Conservation (phyloP, 2,888 invertebrate species). For the Bruchidius siliquastri region DNA sequence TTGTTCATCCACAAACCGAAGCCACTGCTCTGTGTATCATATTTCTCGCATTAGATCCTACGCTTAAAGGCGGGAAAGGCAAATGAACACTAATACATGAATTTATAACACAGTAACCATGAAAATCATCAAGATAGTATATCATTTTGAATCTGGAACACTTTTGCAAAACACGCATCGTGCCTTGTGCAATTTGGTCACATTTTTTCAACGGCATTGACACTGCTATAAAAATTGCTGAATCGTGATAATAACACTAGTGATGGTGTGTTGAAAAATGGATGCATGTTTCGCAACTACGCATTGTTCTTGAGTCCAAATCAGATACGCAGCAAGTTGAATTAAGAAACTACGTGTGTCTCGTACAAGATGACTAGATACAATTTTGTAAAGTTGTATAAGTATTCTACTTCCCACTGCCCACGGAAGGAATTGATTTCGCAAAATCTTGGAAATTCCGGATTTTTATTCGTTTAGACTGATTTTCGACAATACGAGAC, state of each 20-base stretch:
- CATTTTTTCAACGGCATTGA: neutral
- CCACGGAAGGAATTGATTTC: no score
- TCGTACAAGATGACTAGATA: neutral
- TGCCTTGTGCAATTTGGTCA: slow-evolving; percentile 7
- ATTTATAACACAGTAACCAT: neutral
- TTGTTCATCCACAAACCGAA: no score
- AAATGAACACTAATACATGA: neutral
- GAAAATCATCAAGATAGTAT: slow-evolving; percentile 5
- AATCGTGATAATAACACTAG: slow-evolving; percentile 11
- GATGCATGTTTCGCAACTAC: neutral
- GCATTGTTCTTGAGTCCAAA: neutral
- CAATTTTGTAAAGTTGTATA: neutral
- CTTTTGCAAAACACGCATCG: slow-evolving; percentile 7
- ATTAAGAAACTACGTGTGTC: neutral
- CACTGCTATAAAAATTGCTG: slow-evolving; percentile 7
- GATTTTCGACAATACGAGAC: no score
- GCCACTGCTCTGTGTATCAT: no score
- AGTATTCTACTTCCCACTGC: no score
- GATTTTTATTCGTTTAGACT: no score
- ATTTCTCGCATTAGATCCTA: neutral
- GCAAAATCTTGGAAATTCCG: no score
- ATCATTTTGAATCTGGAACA: slow-evolving; percentile 7
- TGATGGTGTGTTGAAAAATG: neutral
- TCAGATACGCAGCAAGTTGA: neutral
- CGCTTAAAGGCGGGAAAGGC: neutral